Percentiles rank a stretch among this genome's conserved stretches.
phyloP scores from a whole-genome alignment of 2,113 vertebrate genomes.

The Phaethornis superciliosus region DNA sequence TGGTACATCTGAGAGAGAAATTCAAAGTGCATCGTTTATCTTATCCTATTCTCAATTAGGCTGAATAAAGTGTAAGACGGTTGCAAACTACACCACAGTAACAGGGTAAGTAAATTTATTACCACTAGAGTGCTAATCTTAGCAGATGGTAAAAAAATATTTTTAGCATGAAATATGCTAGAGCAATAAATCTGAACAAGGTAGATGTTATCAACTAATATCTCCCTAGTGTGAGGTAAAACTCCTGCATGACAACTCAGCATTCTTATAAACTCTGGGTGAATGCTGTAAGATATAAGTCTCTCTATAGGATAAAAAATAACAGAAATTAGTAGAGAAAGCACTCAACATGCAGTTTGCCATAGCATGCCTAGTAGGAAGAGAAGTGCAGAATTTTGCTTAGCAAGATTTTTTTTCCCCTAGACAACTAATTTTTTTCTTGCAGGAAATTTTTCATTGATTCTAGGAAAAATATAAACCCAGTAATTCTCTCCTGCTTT shows the following conservation, averaged over 20 bases:
- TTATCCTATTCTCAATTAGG: slow-evolving; percentile 83
- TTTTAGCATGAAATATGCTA: slow-evolving; percentile 83
- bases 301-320: slow-evolving; percentile 55
- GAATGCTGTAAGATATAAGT: slow-evolving; percentile 39
- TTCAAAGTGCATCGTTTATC: slow-evolving; percentile 83
- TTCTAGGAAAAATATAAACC: slow-evolving; percentile 7
- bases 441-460: slow-evolving; percentile 15
- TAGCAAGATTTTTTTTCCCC: slow-evolving; percentile 25
- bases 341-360: slow-evolving; percentile 9
- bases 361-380: background rate
- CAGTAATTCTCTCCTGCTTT: background rate
- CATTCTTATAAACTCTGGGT: slow-evolving; percentile 68
- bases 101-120: slow-evolving; percentile 82
- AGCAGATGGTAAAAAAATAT: slow-evolving; percentile 81
- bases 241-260: slow-evolving; percentile 75
- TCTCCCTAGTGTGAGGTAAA: slow-evolving; percentile 79
- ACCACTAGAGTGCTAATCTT: slow-evolving; percentile 81
- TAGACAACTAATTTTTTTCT: background rate
- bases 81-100: slow-evolving; percentile 79
- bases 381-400: slow-evolving; percentile 19
- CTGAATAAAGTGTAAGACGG: slow-evolving; percentile 70
- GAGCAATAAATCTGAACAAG: slow-evolving; percentile 82
- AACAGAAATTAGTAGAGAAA: slow-evolving; percentile 63
- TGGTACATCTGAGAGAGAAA: slow-evolving; percentile 77
- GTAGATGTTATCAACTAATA: slow-evolving; percentile 81